Evolutionary conservation across 2,113 vertebrate genomes (phyloP).

Genomic region (Burhinus bistriatus): DNA sequence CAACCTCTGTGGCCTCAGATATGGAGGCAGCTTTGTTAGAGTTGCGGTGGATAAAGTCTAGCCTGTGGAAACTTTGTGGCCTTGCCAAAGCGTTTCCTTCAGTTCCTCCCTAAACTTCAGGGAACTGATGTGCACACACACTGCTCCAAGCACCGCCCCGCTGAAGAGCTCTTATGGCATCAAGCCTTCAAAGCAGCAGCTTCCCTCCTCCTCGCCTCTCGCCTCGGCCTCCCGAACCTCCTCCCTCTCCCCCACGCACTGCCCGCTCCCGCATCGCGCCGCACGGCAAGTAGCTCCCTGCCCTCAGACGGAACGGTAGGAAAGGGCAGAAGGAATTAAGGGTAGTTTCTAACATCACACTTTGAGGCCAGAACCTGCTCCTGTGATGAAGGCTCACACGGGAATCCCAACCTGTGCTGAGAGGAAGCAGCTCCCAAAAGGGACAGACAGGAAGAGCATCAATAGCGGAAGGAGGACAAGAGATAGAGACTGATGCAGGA

Average conservation of each 20-base stretch:
- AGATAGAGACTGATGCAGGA: background rate
- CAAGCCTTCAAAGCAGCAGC: background rate
- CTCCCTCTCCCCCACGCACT: background rate
- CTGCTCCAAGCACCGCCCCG: background rate
- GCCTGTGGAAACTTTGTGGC: background rate
- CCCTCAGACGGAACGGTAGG: background rate
- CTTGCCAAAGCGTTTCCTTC: conserved; percentile 2
- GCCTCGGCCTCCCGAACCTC: background rate
- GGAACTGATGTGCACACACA: background rate
- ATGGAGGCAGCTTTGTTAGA: background rate
- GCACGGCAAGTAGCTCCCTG: accelerated
- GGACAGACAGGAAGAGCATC: background rate
- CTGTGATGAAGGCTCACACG: background rate
- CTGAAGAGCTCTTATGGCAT: background rate
- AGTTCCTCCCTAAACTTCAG: conserved; percentile 10
- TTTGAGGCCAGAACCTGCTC: background rate
- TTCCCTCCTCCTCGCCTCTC: background rate
- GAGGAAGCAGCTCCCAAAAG: background rate
- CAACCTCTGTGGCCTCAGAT: background rate
- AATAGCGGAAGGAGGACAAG: background rate
- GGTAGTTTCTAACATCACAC: background rate
- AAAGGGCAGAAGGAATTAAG: background rate
- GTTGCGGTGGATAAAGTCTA: background rate
- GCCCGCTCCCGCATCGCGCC: background rate
- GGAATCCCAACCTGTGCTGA: background rate